Percentiles rank a stretch among this genome's conserved stretches.
These are phyloP conservation scores for Meloidogyne floridensis DNA, from an alignment of 1,140 invertebrate genomes.

Conservation along the genomic window DNA sequence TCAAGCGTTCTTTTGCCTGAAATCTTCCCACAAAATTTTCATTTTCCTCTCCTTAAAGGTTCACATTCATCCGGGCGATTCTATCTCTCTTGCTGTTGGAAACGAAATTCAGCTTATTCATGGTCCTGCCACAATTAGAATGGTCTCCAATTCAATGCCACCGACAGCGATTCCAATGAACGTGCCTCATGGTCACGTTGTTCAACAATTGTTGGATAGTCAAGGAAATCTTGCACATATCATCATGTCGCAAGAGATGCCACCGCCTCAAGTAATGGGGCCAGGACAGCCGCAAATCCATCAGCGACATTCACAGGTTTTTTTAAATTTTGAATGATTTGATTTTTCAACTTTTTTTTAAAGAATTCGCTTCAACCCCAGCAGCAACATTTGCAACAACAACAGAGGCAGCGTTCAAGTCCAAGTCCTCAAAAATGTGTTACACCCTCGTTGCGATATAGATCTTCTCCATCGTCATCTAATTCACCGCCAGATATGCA, in stretches of 20 bases:
- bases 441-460: neutral
- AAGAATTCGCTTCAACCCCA: constrained; percentile 12
- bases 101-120: constrained; percentile 58
- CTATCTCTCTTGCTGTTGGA: constrained; percentile 51
- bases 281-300: neutral
- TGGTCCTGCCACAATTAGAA: constrained; percentile 60
- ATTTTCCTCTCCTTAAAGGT: neutral
- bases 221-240: constrained; percentile 51
- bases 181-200: constrained; percentile 55
- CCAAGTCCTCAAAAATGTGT: neutral
- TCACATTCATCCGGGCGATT: constrained; percentile 60
- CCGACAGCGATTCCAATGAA: constrained; percentile 54
- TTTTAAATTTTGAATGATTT: neutral
- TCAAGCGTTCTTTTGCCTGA: no score
- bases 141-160: constrained; percentile 52
- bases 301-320: constrained; percentile 8
- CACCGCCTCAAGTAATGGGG: constrained; percentile 16
- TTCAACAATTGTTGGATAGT: constrained; percentile 55
- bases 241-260: constrained; percentile 51
- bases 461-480: neutral
- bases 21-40: neutral
- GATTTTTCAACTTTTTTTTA: neutral
- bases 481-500: constrained; percentile 5
- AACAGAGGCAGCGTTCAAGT: neutral
- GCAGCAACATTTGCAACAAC: neutral